phyloP scores from a whole-genome alignment of 2,888 invertebrate species.

The Hemicrepidius hirtus region DNA sequence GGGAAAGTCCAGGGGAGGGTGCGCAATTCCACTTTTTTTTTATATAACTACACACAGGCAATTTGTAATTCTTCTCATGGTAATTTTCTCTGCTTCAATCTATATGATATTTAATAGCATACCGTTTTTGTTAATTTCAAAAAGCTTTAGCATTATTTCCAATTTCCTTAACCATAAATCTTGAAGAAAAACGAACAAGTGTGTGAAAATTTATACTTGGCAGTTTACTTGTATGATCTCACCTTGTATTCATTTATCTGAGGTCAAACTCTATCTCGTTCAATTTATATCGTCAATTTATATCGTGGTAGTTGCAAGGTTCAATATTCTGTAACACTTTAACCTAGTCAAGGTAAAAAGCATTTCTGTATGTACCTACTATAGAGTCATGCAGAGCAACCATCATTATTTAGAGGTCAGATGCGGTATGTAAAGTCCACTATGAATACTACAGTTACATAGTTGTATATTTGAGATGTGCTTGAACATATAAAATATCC shows the following conservation, averaged over 20 bases:
- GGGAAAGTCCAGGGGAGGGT: too few species aligned
- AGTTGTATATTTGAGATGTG: conserved; percentile 18
- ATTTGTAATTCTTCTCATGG: neutral
- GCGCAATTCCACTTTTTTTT: too few species aligned
- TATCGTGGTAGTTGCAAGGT: conserved; percentile 35
- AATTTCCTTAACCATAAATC: neutral
- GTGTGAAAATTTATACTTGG: conserved; percentile 1
- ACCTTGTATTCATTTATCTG: conserved; percentile 31
- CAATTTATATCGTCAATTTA: conserved; percentile 35
- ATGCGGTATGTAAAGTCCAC: conserved; percentile 16
- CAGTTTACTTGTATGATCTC: conserved; percentile 13
- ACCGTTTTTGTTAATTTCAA: neutral
- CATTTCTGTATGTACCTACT: conserved; percentile 17
- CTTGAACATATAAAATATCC: conserved; percentile 1
- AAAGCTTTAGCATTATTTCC: neutral
- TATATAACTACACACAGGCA: neutral
- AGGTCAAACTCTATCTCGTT: conserved; percentile 23
- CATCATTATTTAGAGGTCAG: conserved; percentile 20
- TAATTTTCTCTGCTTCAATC: neutral
- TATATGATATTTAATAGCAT: neutral
- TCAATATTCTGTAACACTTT: conserved; percentile 42
- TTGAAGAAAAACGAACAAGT: conserved; percentile 2
- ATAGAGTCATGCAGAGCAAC: conserved; percentile 12
- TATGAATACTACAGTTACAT: conserved; percentile 21
- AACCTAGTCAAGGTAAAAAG: conserved; percentile 38